Conservation (phyloP, 2,113 vertebrate species). For the Hyla sarda region DNA sequence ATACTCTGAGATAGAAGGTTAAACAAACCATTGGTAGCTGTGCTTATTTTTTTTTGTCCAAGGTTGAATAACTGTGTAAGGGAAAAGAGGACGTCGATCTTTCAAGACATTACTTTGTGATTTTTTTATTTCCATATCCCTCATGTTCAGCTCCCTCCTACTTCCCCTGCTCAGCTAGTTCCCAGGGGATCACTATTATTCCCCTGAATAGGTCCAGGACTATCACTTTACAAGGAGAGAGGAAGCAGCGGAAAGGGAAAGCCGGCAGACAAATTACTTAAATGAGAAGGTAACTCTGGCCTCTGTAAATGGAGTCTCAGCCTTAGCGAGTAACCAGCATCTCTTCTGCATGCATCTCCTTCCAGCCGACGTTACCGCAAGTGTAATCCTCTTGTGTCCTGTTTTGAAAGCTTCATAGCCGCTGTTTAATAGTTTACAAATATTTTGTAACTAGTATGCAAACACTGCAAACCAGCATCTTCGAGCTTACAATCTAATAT, state of each 20-base stretch:
- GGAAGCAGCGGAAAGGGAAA: constrained; percentile 77
- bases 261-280: constrained; percentile 83
- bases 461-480: background rate
- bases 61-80: constrained; percentile 31
- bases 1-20: constrained; percentile 30
- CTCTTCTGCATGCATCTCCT: constrained; percentile 63
- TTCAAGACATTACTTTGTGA: constrained; percentile 57
- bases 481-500: constrained; percentile 29
- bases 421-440: background rate
- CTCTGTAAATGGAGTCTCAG: constrained; percentile 63
- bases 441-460: background rate
- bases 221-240: constrained; percentile 83
- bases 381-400: constrained; percentile 17
- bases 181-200: constrained; percentile 70
- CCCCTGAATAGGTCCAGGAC: constrained; percentile 71
- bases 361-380: background rate
- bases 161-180: constrained; percentile 51
- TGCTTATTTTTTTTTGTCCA: constrained; percentile 40
- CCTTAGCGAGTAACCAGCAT: constrained; percentile 66
- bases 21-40: constrained; percentile 33
- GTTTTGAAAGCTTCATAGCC: constrained; percentile 1
- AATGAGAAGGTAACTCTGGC: constrained; percentile 77
- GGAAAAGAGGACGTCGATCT: constrained; percentile 49
- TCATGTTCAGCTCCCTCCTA: constrained; percentile 58
- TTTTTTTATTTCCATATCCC: constrained; percentile 49